Evolutionary conservation across 2,888 invertebrate species (phyloP).

Genomic region (Fragum whitleyi): DNA sequence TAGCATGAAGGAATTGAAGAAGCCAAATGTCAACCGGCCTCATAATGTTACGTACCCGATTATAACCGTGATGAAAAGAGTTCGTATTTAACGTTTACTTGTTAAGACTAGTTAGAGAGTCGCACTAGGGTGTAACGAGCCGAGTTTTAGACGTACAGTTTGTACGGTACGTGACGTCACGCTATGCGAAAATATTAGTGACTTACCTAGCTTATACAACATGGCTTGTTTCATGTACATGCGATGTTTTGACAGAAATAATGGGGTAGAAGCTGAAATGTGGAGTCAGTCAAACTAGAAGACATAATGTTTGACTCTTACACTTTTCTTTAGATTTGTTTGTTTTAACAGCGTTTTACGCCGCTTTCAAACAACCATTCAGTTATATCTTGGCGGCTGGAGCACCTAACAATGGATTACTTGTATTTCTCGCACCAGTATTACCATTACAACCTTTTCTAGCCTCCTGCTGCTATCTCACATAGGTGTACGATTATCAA

Average conservation of each 20-base stretch:
- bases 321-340: too few relatives aligned
- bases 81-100: constrained; percentile 18
- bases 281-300: too few relatives aligned
- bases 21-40: background rate
- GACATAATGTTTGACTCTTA: too few relatives aligned
- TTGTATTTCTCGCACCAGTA: too few relatives aligned
- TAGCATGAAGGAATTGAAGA: background rate
- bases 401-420: too few relatives aligned
- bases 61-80: constrained; percentile 2
- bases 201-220: background rate
- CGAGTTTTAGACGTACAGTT: constrained; percentile 9
- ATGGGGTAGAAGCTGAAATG: background rate
- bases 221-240: background rate
- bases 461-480: too few relatives aligned
- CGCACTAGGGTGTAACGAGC: constrained; percentile 23
- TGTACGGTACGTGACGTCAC: constrained; percentile 1
- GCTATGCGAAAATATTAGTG: background rate
- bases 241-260: background rate
- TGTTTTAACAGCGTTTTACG: too few relatives aligned
- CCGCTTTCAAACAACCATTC: too few relatives aligned
- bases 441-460: too few relatives aligned
- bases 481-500: too few relatives aligned
- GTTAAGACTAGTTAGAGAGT: constrained; percentile 18
- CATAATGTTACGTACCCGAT: constrained; percentile 17
- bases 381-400: too few relatives aligned